These are phyloP conservation scores for Sitodiplosis mosellana DNA, from an alignment of 1,140 invertebrate genomes.

Conservation along the genomic window DNA sequence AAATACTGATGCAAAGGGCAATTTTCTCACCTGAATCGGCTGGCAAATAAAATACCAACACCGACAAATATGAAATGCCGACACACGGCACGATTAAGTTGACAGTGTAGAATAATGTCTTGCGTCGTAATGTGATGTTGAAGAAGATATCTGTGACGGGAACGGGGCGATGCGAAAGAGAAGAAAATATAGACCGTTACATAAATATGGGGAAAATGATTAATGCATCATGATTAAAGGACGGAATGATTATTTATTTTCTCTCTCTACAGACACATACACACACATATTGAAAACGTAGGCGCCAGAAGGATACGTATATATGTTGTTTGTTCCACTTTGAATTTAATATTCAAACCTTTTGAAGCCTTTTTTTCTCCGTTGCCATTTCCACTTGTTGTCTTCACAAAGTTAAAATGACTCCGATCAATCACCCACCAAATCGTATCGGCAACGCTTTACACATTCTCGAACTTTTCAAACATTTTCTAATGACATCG, in stretches of 20 bases:
- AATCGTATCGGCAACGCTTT: constrained; percentile 12
- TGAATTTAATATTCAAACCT: constrained; percentile 1
- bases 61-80: constrained; percentile 77
- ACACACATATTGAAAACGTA: no score
- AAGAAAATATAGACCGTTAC: no score
- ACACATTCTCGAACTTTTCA: constrained; percentile 6
- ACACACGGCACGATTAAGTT: constrained; percentile 90
- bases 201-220: not conserved
- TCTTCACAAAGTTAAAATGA: no score
- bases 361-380: no score
- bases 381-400: no score
- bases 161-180: constrained; percentile 9
- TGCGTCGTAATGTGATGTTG: constrained; percentile 87
- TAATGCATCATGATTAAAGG: not conserved
- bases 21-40: constrained; percentile 98
- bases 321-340: constrained; percentile 10
- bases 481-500: not conserved
- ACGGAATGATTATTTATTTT: constrained; percentile 20
- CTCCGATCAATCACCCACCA: no score
- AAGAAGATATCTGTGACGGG: constrained; percentile 78
- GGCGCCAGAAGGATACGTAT: no score
- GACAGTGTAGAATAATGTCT: constrained; percentile 92
- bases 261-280: no score
- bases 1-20: constrained; percentile 93
- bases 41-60: constrained; percentile 92